Evolutionary conservation across 2,888 invertebrate genomes (phyloP), one percentile per base, ranked within the genome.

Genomic region (Caenorhabditis panamensis): DNA sequence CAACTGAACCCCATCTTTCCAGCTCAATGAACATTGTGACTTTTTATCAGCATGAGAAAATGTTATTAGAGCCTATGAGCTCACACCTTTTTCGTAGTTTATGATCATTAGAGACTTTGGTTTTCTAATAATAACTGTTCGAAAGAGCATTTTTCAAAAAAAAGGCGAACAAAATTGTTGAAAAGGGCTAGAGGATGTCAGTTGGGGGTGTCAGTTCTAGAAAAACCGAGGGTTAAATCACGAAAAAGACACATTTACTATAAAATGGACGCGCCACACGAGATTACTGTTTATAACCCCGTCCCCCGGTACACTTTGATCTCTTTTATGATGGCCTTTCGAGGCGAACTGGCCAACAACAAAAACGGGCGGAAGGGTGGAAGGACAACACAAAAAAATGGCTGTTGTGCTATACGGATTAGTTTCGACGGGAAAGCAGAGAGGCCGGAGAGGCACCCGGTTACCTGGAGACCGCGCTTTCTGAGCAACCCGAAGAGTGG

Each of bases 341-440:
- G 26, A 37, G n/a, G 44, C 47, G 28, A 20, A 62, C 18, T 62
- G 62, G 72, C 28, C 41, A 37, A 51, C 31, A 51, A 58, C 66
- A n/a, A 73, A 66, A 44, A 51, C 64, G 20, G 36, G 61, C 24
- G 44, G 56, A n/a, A n/a, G n/a, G n/a, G n/a, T n/a, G n/a, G n/a
- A n/a, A 61, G 72, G 62, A 56, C 71, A 47, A 49, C 31, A 41
- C 61, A n/a, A 72, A 71, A 71, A 73, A 73, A 73, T 22, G 16
- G 73, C 73, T 73, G 63, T 61, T 47, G 49, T 13, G 73, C 66
- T 66, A 73, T 66, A 72, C 72, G 64, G 47, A 75, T 61, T 75
- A 53, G 37, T 36, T 36, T 41, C 13, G 31, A 31, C 22, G 18
- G 61, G 44, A 54, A 62, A 41, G 41, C 41, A 13, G 41, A 6